These are phyloP conservation scores for Leptopilina drosophilae DNA, from an alignment of 2,888 invertebrate genomes.

Conservation along the genomic window DNA sequence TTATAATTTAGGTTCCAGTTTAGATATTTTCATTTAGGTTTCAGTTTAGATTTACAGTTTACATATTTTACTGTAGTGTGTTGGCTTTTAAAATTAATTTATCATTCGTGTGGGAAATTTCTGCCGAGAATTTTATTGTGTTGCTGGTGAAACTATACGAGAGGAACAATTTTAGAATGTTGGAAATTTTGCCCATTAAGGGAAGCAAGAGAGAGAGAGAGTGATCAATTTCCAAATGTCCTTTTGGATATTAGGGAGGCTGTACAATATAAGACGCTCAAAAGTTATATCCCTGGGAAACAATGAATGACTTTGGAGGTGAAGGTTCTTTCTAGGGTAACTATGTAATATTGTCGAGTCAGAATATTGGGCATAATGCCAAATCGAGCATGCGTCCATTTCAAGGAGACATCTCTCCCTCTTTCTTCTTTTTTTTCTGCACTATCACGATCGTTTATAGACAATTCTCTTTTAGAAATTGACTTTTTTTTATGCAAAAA, in stretches of 20 bases:
- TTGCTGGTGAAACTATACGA: background rate
- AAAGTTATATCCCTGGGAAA: slow-evolving; percentile 21
- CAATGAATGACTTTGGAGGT: slow-evolving; percentile 33
- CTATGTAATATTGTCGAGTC: background rate
- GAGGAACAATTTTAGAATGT: slow-evolving; percentile 1
- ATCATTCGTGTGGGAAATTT: too few relatives aligned
- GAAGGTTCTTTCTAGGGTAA: slow-evolving; percentile 34
- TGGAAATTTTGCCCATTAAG: background rate
- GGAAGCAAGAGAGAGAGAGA: background rate
- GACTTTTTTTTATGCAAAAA: too few relatives aligned
- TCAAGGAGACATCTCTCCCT: slow-evolving; percentile 1
- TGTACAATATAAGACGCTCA: background rate
- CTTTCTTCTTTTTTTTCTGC: background rate
- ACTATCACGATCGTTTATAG: background rate
- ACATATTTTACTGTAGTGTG: too few relatives aligned
- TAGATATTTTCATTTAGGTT: too few relatives aligned
- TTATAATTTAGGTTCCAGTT: too few relatives aligned
- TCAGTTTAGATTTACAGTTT: too few relatives aligned
- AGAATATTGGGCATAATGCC: slow-evolving; percentile 24
- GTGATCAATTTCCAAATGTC: background rate
- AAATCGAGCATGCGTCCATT: slow-evolving; percentile 6
- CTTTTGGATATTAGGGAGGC: background rate
- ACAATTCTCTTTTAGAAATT: background rate
- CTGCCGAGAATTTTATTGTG: background rate
- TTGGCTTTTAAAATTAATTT: too few relatives aligned